Evolutionary conservation across 2,888 invertebrate species (phyloP).

Genomic region (Periphyllus acericola): DNA sequence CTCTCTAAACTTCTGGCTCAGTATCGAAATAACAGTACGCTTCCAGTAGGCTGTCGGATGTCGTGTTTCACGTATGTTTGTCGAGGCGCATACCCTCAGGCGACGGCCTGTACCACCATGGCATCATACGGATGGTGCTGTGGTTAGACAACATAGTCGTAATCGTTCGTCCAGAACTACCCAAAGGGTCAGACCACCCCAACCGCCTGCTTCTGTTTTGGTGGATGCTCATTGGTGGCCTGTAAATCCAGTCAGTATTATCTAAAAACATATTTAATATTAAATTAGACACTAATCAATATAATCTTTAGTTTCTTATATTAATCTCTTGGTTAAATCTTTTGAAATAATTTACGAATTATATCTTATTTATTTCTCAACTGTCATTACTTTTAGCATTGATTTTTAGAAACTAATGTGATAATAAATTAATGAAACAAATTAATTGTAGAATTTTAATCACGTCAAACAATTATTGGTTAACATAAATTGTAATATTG

Average conservation of each 20-base stretch:
- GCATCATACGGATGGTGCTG: slow-evolving; percentile 62
- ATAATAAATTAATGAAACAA: not conserved
- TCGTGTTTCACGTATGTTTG: slow-evolving; percentile 58
- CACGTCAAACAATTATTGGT: not conserved
- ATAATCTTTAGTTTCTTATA: not conserved
- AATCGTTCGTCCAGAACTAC: slow-evolving; percentile 60
- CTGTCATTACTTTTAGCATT: not conserved
- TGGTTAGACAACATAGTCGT: slow-evolving; percentile 56
- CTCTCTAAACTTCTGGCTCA: slow-evolving; percentile 58
- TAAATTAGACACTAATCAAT: slow-evolving; percentile 6
- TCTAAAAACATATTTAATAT: slow-evolving; percentile 4
- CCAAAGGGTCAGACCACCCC: slow-evolving; percentile 57
- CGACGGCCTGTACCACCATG: slow-evolving; percentile 63
- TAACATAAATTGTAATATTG: not conserved
- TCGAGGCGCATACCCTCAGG: slow-evolving; percentile 55
- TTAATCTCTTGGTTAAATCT: not conserved
- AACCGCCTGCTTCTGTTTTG: slow-evolving; percentile 47
- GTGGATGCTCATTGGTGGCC: slow-evolving; percentile 63
- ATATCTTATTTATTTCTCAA: not conserved
- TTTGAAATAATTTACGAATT: not conserved
- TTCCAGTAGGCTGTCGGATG: slow-evolving; percentile 63
- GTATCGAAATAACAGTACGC: slow-evolving; percentile 45
- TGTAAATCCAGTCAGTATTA: slow-evolving; percentile 59
- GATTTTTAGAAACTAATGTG: not conserved
- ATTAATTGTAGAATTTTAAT: not conserved